Conservation (phyloP, 2,888 invertebrate species). For the Magallana nippona region DNA sequence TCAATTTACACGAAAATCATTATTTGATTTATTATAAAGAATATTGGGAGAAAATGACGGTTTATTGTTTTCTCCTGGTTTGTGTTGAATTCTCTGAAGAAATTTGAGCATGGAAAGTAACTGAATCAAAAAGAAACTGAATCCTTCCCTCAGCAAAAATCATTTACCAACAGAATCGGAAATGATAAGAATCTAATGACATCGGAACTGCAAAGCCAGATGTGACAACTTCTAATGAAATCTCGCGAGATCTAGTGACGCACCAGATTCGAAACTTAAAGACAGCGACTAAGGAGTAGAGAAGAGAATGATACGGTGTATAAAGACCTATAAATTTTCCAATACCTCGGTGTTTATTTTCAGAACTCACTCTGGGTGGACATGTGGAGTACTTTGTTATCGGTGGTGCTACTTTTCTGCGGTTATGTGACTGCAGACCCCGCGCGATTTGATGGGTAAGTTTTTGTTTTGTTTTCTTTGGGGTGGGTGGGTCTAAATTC, state of each 20-base stretch:
- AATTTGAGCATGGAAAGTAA: too few relatives aligned
- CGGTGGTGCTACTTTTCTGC: background rate
- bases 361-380: slow-evolving; percentile 10
- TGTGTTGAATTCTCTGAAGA: too few relatives aligned
- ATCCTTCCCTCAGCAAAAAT: too few relatives aligned
- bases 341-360: background rate
- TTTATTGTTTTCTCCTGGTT: too few relatives aligned
- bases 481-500: too few relatives aligned
- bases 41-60: too few relatives aligned
- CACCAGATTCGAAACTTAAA: slow-evolving; percentile 1
- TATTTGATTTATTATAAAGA: too few relatives aligned
- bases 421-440: slow-evolving; percentile 13
- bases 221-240: slow-evolving; percentile 15
- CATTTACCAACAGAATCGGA: background rate
- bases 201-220: background rate
- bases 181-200: slow-evolving; percentile 2
- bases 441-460: slow-evolving; percentile 5
- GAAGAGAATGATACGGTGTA: too few relatives aligned
- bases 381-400: background rate
- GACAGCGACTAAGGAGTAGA: background rate
- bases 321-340: background rate
- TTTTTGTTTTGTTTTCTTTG: background rate
- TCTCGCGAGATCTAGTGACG: background rate
- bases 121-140: too few relatives aligned
- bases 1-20: too few relatives aligned